Conservation (phyloP, 2,797 vertebrate species). For the Helicolenus hilgendorfi region DNA sequence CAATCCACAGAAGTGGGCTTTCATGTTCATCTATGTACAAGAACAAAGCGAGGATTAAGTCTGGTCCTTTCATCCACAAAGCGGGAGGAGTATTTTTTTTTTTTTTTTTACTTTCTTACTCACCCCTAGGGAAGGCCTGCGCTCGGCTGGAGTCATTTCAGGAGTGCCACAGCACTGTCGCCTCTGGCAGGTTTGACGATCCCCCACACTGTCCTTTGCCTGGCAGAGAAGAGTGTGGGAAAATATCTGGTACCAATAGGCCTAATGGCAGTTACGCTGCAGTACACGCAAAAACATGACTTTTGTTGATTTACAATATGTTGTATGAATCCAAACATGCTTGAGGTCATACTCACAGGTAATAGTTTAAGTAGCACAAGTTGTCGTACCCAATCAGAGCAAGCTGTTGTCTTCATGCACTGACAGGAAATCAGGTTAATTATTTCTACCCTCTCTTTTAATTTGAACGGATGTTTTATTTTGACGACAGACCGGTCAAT, state of each 20-base stretch:
- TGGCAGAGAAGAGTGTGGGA: conserved; percentile 79
- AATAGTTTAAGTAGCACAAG: neutral
- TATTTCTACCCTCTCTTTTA: conserved; percentile 55
- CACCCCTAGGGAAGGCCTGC: conserved; percentile 52
- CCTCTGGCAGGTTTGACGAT: conserved; percentile 73
- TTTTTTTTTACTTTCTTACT: conserved; percentile 63
- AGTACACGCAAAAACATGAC: neutral
- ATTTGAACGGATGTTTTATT: conserved; percentile 76
- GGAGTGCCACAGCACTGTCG: conserved; percentile 68
- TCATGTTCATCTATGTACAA: conserved; percentile 92
- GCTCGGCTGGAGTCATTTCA: conserved; percentile 66
- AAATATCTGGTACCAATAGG: conserved; percentile 53
- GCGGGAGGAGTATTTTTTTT: conserved; percentile 79
- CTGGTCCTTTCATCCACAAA: conserved; percentile 88
- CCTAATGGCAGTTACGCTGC: conserved; percentile 11
- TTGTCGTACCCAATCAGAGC: conserved; percentile 27
- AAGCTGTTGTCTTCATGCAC: conserved; percentile 23
- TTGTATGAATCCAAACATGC: neutral
- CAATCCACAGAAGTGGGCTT: conserved; percentile 92
- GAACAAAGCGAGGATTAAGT: conserved; percentile 92
- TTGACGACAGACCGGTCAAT: conserved; percentile 67
- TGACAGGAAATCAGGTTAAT: conserved; percentile 66
- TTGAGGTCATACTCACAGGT: neutral
- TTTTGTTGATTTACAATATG: neutral
- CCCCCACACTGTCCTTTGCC: conserved; percentile 65